Conservation (phyloP, 2,797 vertebrate genomes). For the Squalus acanthias region DNA sequence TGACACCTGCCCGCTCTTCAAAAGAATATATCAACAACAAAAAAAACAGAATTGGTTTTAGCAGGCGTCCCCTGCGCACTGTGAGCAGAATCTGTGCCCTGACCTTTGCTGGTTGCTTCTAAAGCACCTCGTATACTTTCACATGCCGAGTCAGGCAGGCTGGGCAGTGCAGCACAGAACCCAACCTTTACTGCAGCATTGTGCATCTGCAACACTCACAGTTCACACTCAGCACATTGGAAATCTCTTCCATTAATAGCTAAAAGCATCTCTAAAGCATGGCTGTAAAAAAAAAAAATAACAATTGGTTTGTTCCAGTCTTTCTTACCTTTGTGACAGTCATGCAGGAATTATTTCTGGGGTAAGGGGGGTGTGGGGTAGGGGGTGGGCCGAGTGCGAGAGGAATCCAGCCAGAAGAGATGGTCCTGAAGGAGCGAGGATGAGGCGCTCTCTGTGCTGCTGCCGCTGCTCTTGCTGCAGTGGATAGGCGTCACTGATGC, state of each 20-base stretch:
- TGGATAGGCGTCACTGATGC: neutral
- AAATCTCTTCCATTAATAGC: neutral
- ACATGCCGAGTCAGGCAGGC: neutral
- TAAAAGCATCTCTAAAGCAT: neutral
- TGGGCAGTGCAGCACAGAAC: neutral
- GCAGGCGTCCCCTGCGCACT: neutral
- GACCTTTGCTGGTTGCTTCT: neutral
- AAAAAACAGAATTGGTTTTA: neutral
- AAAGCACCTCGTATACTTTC: neutral
- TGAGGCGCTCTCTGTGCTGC: neutral
- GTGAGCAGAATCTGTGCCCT: neutral
- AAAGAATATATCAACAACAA: neutral
- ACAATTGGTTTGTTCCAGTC: too few relatives aligned
- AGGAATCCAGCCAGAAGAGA: neutral
- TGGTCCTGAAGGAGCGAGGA: neutral
- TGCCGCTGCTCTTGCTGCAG: neutral
- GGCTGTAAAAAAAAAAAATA: neutral
- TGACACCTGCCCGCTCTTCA: neutral
- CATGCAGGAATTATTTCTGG: constrained; percentile 4
- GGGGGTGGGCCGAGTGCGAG: neutral
- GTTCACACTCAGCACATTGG: neutral
- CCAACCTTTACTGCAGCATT: neutral
- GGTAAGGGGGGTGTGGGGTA: neutral
- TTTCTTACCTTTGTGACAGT: constrained; percentile 26
- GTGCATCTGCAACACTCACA: neutral